Evolutionary conservation across 2,797 vertebrate genomes (phyloP).

Genomic region (Phalanger gymnotis): DNA sequence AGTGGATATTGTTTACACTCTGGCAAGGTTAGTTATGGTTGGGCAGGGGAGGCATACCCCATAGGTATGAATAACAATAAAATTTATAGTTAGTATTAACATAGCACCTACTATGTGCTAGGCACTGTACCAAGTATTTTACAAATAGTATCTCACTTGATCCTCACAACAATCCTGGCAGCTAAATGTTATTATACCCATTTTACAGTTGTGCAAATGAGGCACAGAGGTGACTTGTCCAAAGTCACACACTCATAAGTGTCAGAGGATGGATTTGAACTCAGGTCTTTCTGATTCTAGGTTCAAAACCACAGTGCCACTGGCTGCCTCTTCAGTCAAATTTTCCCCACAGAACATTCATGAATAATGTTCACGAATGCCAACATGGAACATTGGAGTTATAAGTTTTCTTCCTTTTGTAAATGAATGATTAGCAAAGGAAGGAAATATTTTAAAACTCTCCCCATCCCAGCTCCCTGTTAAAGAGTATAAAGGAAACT

Average conservation of each 20-base stretch:
- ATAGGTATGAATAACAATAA: not conserved
- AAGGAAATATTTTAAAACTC: not conserved
- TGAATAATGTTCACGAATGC: not conserved
- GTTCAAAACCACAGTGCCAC: not conserved
- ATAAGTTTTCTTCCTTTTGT: not conserved
- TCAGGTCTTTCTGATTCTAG: not conserved
- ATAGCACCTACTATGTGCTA: not conserved
- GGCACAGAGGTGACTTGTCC: not conserved
- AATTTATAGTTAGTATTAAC: not conserved
- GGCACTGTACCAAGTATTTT: not conserved
- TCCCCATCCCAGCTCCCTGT: not conserved
- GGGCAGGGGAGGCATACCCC: not conserved
- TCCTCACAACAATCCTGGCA: not conserved
- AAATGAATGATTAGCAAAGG: slow-evolving; percentile 41
- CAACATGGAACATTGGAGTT: not conserved
- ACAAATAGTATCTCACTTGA: not conserved
- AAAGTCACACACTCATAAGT: not conserved
- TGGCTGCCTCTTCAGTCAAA: not conserved
- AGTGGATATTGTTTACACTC: not conserved
- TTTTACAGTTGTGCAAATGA: not conserved
- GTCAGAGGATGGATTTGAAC: not conserved
- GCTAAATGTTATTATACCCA: not conserved
- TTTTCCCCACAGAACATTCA: not conserved
- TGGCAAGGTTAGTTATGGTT: not conserved
- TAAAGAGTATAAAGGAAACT: not conserved